Conservation (phyloP, 2,888 invertebrate genomes). For the Mesoligia furuncula region DNA sequence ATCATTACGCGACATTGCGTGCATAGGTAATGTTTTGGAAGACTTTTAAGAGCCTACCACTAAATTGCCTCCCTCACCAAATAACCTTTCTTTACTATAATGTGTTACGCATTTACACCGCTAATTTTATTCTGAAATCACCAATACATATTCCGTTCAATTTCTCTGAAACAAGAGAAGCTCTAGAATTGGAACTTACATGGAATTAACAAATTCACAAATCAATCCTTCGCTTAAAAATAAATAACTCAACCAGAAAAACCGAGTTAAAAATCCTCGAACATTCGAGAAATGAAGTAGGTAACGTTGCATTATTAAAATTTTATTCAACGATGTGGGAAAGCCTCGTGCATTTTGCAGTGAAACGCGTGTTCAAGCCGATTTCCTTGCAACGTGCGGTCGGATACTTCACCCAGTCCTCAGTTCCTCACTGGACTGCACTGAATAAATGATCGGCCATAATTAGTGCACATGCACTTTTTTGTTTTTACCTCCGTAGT, state of each 20-base stretch:
- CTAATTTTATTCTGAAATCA: background rate
- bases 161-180: background rate
- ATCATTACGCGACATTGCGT: too few relatives aligned
- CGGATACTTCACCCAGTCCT: constrained; percentile 64
- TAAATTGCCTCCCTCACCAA: too few relatives aligned
- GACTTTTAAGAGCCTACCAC: too few relatives aligned
- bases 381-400: constrained; percentile 57
- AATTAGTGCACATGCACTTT: constrained; percentile 66
- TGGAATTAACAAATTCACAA: background rate
- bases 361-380: constrained; percentile 44
- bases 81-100: too few relatives aligned
- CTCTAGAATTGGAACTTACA: background rate
- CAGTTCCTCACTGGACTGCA: constrained; percentile 45
- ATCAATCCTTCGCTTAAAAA: background rate
- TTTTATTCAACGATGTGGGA: constrained; percentile 52
- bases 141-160: background rate
- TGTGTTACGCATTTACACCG: background rate
- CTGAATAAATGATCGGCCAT: constrained; percentile 71
- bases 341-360: constrained; percentile 56
- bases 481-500: constrained; percentile 41
- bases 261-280: constrained; percentile 6
- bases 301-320: constrained; percentile 55
- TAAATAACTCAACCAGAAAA: constrained; percentile 13
- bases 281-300: constrained; percentile 34
- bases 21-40: too few relatives aligned